Percentiles rank a stretch among this genome's conserved stretches.
Evolutionary conservation across 2,888 invertebrate genomes (phyloP).

Genomic region (Chaitophorus viminalis): DNA sequence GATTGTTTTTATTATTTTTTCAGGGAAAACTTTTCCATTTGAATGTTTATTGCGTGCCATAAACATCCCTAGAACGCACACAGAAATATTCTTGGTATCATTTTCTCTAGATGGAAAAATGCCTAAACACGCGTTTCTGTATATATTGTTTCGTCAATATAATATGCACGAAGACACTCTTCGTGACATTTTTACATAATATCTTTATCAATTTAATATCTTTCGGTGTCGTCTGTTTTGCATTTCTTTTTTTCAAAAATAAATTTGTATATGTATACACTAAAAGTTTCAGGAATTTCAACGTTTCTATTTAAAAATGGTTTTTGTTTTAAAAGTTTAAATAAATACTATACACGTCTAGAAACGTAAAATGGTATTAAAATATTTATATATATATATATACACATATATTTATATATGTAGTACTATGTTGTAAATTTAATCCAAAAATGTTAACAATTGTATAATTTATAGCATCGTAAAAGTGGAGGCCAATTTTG

Average conservation of each 20-base stretch:
- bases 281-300: constrained; percentile 12
- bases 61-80: constrained; percentile 31
- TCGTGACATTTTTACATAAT: constrained; percentile 2
- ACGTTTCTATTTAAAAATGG: constrained; percentile 32
- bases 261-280: not conserved
- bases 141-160: constrained; percentile 9
- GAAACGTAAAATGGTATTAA: constrained; percentile 7
- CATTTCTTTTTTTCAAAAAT: constrained; percentile 10
- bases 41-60: constrained; percentile 14
- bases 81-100: not conserved
- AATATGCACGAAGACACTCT: not conserved
- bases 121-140: not conserved
- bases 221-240: not conserved
- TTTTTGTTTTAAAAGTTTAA: constrained; percentile 33
- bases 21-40: constrained; percentile 27
- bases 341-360: not conserved
- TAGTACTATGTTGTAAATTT: not conserved
- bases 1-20: constrained; percentile 35
- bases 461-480: constrained; percentile 33
- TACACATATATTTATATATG: not conserved
- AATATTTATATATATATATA: not conserved
- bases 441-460: constrained; percentile 50
- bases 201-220: constrained; percentile 21
- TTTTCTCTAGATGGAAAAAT: not conserved
- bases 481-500: constrained; percentile 31